A percentile compares a stretch with the other conserved stretches of the same genome.
Evolutionary conservation across 2,113 vertebrate species (phyloP).

Genomic region (Forbesichthys papilliferus): DNA sequence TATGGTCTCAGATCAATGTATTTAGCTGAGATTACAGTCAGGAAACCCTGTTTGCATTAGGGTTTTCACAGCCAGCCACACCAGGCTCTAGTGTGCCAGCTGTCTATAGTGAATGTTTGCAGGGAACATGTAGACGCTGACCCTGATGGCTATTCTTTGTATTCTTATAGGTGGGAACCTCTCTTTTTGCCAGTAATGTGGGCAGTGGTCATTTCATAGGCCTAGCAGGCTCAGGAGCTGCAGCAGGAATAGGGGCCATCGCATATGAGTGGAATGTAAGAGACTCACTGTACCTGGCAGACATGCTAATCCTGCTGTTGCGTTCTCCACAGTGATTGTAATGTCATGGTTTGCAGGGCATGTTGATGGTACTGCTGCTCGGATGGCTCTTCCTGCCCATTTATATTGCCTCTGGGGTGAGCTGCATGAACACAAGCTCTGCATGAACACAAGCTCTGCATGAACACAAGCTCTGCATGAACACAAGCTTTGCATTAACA

Average conservation of each 20-base stretch:
- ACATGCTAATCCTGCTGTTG: no score
- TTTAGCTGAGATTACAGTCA: no score
- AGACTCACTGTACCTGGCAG: background rate
- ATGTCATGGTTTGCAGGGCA: slow-evolving; percentile 75
- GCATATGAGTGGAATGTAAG: slow-evolving; percentile 94
- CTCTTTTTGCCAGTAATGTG: slow-evolving; percentile 95
- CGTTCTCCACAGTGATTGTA: background rate
- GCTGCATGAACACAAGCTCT: slow-evolving; percentile 24
- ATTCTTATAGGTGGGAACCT: slow-evolving; percentile 85
- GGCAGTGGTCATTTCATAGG: slow-evolving; percentile 97
- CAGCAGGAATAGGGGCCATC: slow-evolving; percentile 83
- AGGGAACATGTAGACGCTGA: background rate
- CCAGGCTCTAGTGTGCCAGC: background rate
- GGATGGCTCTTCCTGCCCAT: slow-evolving; percentile 96
- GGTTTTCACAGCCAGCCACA: no score
- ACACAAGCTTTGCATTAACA: background rate
- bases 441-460: no score
- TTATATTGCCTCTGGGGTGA: slow-evolving; percentile 90
- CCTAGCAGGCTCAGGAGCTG: slow-evolving; percentile 91
- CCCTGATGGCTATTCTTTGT: slow-evolving; percentile 19
- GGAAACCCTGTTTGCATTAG: no score
- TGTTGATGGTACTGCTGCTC: slow-evolving; percentile 87
- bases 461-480: background rate
- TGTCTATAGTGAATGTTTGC: background rate
- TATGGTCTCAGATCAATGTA: no score